These are phyloP conservation scores for Coelopa pilipes DNA, from an alignment of 2,888 invertebrate genomes.

Conservation along the genomic window DNA sequence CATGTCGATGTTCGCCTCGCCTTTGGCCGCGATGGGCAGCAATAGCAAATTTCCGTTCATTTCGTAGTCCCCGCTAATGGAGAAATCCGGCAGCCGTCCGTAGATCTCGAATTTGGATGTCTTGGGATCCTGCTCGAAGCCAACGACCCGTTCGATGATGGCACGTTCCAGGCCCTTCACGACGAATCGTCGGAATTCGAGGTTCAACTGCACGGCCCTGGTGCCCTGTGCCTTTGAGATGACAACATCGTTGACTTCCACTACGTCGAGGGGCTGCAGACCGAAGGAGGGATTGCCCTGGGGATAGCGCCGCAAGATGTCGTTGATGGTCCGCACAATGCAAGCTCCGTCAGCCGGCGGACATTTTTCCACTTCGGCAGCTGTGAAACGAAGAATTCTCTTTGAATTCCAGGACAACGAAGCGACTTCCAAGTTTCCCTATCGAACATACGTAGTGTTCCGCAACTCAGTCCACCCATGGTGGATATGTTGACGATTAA, in stretches of 20 bases:
- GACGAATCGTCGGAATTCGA: slow-evolving; percentile 49
- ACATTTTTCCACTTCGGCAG: slow-evolving; percentile 52
- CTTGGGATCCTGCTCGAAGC: slow-evolving; percentile 51
- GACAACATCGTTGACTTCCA: slow-evolving; percentile 46
- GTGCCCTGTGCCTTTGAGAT: slow-evolving; percentile 44
- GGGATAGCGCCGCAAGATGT: slow-evolving; percentile 50
- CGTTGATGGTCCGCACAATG: slow-evolving; percentile 47
- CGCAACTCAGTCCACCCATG: slow-evolving; percentile 9
- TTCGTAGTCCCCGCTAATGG: slow-evolving; percentile 56
- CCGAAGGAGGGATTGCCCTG: slow-evolving; percentile 52
- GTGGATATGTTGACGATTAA: not conserved
- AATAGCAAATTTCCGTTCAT: slow-evolving; percentile 62
- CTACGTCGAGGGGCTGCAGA: slow-evolving; percentile 47
- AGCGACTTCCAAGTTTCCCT: not conserved
- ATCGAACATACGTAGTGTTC: slow-evolving; percentile 46
- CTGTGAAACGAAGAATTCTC: too few relatives aligned
- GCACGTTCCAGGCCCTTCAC: slow-evolving; percentile 49
- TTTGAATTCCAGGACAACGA: too few relatives aligned
- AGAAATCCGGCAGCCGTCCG: slow-evolving; percentile 45
- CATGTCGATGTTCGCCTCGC: slow-evolving; percentile 51
- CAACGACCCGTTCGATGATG: slow-evolving; percentile 48
- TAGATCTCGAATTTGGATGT: slow-evolving; percentile 50
- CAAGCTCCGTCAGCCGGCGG: slow-evolving; percentile 50
- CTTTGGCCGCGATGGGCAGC: slow-evolving; percentile 62
- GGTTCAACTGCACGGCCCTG: slow-evolving; percentile 49